phyloP scores from a whole-genome alignment of 2,888 invertebrate species.

The Caenorhabditis becei region DNA sequence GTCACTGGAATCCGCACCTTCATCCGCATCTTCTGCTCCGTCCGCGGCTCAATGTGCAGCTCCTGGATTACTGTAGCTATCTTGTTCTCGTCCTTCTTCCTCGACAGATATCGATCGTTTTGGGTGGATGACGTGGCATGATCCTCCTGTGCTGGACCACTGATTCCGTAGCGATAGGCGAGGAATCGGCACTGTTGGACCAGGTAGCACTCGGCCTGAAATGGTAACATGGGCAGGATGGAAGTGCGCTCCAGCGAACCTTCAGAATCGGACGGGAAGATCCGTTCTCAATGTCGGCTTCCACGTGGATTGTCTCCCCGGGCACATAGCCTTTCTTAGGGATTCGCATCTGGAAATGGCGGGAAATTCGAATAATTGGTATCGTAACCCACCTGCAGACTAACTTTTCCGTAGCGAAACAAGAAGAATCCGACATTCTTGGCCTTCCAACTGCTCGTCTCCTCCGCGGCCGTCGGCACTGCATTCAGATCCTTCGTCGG shows the following conservation, averaged over 20 bases:
- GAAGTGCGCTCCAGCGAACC: constrained; percentile 12
- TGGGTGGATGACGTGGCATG: constrained; percentile 18
- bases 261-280: constrained; percentile 57
- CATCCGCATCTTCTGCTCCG: constrained; percentile 38
- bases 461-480: constrained; percentile 28
- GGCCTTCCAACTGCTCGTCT: constrained; percentile 46
- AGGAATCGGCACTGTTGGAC: constrained; percentile 58
- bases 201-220: constrained; percentile 55
- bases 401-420: constrained; percentile 56
- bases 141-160: constrained; percentile 29
- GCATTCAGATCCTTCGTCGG: constrained; percentile 51
- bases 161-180: constrained; percentile 60
- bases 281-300: constrained; percentile 59
- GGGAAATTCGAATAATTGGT: neutral
- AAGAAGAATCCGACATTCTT: constrained; percentile 62
- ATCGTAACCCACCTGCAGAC: constrained; percentile 28
- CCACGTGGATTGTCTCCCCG: constrained; percentile 63
- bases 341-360: constrained; percentile 53
- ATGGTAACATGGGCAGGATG: neutral
- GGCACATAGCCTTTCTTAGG: constrained; percentile 66
- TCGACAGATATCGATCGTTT: constrained; percentile 40
- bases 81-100: constrained; percentile 51
- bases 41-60: constrained; percentile 40
- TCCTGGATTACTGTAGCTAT: constrained; percentile 42
- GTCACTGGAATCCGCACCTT: constrained; percentile 47